These are phyloP conservation scores for Calonectris borealis DNA, from an alignment of 2,113 vertebrate genomes.

Conservation along the genomic window DNA sequence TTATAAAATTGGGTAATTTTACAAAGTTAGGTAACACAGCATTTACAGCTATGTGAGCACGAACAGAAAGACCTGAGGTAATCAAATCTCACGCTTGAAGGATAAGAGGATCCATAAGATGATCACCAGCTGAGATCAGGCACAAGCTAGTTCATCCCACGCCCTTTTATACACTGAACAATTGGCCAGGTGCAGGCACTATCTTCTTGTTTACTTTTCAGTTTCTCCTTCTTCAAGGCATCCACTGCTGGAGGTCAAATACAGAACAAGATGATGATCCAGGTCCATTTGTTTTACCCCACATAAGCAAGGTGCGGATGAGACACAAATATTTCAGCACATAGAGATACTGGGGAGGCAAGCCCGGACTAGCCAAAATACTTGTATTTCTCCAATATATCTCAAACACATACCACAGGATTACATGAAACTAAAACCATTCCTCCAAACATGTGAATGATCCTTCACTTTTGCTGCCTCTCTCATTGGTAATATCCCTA, in stretches of 20 bases:
- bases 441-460: neutral
- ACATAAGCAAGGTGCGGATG: neutral
- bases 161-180: neutral
- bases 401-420: neutral
- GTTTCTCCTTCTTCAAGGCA: neutral
- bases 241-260: neutral
- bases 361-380: neutral
- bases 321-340: neutral
- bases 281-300: neutral
- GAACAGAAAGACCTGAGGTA: neutral
- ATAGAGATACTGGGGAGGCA: neutral
- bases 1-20: neutral
- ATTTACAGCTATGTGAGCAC: neutral
- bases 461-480: neutral
- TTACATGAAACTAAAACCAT: neutral
- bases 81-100: slow-evolving; percentile 33
- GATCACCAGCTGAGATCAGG: neutral
- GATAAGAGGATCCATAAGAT: neutral
- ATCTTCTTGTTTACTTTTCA: neutral
- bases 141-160: neutral
- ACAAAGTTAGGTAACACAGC: slow-evolving; percentile 30
- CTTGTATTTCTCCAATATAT: neutral
- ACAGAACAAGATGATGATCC: neutral
- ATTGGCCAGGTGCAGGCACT: neutral
- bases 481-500: neutral